Evolutionary conservation across 2,113 vertebrate genomes (phyloP).

Genomic region (Nycticebus coucang): DNA sequence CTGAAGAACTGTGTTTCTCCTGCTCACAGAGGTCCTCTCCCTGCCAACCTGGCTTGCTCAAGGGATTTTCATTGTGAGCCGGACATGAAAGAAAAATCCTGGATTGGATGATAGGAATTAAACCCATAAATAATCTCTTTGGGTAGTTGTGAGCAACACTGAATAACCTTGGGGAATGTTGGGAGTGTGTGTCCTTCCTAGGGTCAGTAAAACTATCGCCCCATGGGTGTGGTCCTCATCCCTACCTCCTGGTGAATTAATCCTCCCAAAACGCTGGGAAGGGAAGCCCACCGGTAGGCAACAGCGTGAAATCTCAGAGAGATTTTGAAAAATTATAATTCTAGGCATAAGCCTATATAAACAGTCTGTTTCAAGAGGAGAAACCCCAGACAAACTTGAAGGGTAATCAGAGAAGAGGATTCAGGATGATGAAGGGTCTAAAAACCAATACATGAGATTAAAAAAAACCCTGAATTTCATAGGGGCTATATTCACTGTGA

Average conservation of each 20-base stretch:
- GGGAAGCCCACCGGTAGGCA: neutral
- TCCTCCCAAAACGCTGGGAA: neutral
- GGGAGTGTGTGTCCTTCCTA: neutral
- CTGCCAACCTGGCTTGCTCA: neutral
- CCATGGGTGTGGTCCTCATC: neutral
- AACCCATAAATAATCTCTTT: neutral
- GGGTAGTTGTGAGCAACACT: neutral
- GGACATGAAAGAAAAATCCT: rapidly evolving
- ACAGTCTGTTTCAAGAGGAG: neutral
- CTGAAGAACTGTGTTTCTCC: neutral
- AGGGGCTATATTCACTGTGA: neutral
- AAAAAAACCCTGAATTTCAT: neutral
- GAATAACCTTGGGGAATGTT: neutral
- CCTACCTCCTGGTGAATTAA: neutral
- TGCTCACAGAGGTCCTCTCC: neutral
- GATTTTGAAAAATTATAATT: neutral
- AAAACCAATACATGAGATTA: neutral
- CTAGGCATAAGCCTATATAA: neutral
- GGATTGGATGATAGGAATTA: neutral
- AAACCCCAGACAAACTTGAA: neutral
- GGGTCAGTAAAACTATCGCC: too few species aligned
- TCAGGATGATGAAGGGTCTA: neutral
- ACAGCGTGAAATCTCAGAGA: neutral
- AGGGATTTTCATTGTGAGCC: neutral
- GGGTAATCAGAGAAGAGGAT: neutral